Evolutionary conservation across 2,797 vertebrate genomes (phyloP), one percentile per base, ranked within the genome.

Genomic region (Lutjanus argentimaculatus): DNA sequence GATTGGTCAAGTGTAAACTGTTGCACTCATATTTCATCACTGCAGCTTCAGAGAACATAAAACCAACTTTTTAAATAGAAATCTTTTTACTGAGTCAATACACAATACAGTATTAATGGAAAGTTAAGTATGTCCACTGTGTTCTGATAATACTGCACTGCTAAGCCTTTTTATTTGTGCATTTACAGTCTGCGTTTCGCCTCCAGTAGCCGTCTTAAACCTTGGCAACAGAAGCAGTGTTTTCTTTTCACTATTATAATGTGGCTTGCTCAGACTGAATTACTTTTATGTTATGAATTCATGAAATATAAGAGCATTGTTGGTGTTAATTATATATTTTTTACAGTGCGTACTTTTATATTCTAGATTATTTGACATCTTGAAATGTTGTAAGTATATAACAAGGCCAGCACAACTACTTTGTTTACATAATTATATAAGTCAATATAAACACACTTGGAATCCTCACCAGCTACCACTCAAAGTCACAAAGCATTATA

Each of bases 31-130:
- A 64, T 93, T 92, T 88, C 90, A 85, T 85, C 64, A 80, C 55
- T 69, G 64, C 62, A 72, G 57, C 84, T 81, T 49, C 40, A 66
- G 75, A 82, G 87, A 92, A 89, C 77, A 82, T 76, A 78, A 91
- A 86, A 90, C 85, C 76, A 79, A 76, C 68, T 72, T 91, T 91
- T 89, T 80, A 80, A 89, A 92, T 79, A 90, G 66, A 85, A 88
- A 85, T 89, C 30, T 81, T 82, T 79, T 81, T 30, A 19, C 65
- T 5, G 63, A 77, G 69, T 90, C 84, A 40, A 86, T 90, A 78
- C 46, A n/a, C 19, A 9, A 46, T 55, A 19, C 56, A 55, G 66
- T 83, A 65, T 87, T 83, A 88, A 89, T 85, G 77, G 51, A 75
- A 67, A 72, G 43, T 58, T 71, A 86, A 90, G 66, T 62, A 11